A percentile compares a stretch with the other conserved stretches of the same genome.
phyloP scores from a whole-genome alignment of 2,797 vertebrate genomes.

The Betta splendens region DNA sequence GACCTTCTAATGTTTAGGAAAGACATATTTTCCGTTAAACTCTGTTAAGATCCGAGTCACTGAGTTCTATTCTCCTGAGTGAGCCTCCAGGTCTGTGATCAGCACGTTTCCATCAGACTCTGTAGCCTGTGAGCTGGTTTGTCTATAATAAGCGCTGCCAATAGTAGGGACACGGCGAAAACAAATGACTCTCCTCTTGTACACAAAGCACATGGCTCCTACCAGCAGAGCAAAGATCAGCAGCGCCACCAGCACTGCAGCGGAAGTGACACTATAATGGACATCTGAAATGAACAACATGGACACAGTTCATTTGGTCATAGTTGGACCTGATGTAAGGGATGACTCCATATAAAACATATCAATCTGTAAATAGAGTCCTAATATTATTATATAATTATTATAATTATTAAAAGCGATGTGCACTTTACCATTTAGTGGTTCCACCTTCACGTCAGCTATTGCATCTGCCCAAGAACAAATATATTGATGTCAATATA shows the following conservation, averaged over 20 bases:
- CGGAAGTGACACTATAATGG: constrained; percentile 74
- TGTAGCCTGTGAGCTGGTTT: constrained; percentile 76
- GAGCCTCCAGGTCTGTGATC: constrained; percentile 87
- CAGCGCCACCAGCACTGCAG: constrained; percentile 79
- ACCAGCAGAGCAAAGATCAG: constrained; percentile 79
- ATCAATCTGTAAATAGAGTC: not conserved
- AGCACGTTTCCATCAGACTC: constrained; percentile 89
- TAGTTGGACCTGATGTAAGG: not conserved
- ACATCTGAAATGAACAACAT: constrained; percentile 76
- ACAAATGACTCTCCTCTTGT: constrained; percentile 78
- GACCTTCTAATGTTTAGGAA: not conserved
- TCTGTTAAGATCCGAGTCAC: constrained; percentile 13
- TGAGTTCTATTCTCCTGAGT: constrained; percentile 73
- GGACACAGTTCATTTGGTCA: not conserved
- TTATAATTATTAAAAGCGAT: constrained; percentile 3
- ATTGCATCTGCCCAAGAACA: constrained; percentile 65
- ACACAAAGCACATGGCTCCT: constrained; percentile 79
- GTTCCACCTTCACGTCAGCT: constrained; percentile 79
- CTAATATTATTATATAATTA: too few relatives aligned
- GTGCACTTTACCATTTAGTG: constrained; percentile 75
- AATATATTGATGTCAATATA: not conserved
- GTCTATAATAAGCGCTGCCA: constrained; percentile 82
- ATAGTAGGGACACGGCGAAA: constrained; percentile 77
- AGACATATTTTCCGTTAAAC: constrained; percentile 11
- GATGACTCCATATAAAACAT: not conserved